A percentile compares a stretch with the other conserved stretches of the same genome.
phyloP scores from a whole-genome alignment of 2,113 vertebrate species.

The Thalassoma bifasciatum region DNA sequence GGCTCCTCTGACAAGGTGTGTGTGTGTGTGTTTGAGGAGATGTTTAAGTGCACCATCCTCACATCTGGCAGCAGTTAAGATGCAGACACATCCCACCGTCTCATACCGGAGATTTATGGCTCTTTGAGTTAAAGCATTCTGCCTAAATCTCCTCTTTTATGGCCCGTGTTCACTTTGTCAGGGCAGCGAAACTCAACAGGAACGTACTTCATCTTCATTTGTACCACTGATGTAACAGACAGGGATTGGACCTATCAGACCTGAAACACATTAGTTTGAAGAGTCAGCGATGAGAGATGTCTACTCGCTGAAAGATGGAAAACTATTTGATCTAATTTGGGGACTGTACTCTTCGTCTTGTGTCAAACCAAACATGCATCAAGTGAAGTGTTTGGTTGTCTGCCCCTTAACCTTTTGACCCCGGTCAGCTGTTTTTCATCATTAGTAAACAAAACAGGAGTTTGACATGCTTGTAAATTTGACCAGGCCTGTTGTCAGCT shows the following conservation, averaged over 20 bases:
- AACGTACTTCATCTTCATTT: slow-evolving; percentile 31
- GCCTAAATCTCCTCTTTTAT: slow-evolving; percentile 14
- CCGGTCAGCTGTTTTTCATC: slow-evolving; percentile 30
- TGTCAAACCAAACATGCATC: not conserved
- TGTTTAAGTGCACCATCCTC: slow-evolving; percentile 27
- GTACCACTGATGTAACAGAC: slow-evolving; percentile 17
- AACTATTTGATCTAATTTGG: not conserved
- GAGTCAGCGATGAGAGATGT: slow-evolving; percentile 19
- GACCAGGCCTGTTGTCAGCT: not conserved
- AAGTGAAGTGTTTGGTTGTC: not conserved
- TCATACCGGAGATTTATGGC: slow-evolving; percentile 11
- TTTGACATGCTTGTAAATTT: not conserved
- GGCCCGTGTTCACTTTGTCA: slow-evolving; percentile 1
- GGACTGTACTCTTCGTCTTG: not conserved
- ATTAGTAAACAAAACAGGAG: not conserved
- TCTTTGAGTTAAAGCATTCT: slow-evolving; percentile 22
- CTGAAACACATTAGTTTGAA: not conserved
- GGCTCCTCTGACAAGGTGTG: slow-evolving; percentile 49
- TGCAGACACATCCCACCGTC: slow-evolving; percentile 9
- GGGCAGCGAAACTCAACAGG: slow-evolving; percentile 27
- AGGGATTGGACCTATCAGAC: slow-evolving; percentile 24
- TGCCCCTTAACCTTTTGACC: slow-evolving; percentile 3
- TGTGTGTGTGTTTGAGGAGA: slow-evolving; percentile 9
- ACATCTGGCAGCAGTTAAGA: slow-evolving; percentile 68
- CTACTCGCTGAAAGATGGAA: not conserved